phyloP scores from a whole-genome alignment of 1,140 invertebrate species.

The Drosophila sp. region DNA sequence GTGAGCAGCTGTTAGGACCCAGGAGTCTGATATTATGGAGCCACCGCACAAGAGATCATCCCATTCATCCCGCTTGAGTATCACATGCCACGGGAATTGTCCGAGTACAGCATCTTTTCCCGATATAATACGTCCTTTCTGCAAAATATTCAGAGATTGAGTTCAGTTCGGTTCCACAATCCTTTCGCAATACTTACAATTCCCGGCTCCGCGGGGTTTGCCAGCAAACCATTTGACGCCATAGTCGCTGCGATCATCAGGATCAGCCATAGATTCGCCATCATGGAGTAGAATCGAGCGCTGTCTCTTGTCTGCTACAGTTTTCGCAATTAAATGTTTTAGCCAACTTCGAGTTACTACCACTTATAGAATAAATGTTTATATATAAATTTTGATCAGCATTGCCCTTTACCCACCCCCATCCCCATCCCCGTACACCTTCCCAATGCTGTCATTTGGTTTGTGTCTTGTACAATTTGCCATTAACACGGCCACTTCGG shows the following conservation, averaged over 20 bases:
- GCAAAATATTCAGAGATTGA: neutral
- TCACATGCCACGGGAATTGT: conserved; percentile 80
- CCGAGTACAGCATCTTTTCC: conserved; percentile 45
- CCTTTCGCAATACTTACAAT: conserved; percentile 33
- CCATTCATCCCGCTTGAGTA: conserved; percentile 63
- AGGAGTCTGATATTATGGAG: conserved; percentile 84
- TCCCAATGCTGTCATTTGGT: conserved; percentile 15
- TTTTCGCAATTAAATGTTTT: conserved; percentile 53
- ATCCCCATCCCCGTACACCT: neutral
- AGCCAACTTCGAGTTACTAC: conserved; percentile 20
- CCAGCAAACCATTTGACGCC: neutral
- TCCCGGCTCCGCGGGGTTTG: neutral
- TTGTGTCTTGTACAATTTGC: conserved; percentile 64
- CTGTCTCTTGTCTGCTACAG: conserved; percentile 36
- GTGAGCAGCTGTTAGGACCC: conserved; percentile 86
- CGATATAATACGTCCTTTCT: conserved; percentile 68
- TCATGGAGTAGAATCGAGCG: neutral
- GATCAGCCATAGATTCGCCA: conserved; percentile 2
- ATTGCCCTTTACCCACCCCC: neutral
- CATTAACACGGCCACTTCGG: conserved; percentile 43
- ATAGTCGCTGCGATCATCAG: neutral
- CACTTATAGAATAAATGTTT: conserved; percentile 2
- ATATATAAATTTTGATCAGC: neutral
- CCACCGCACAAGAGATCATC: conserved; percentile 84
- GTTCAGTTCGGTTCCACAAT: neutral